Evolutionary conservation across 1,140 invertebrate species (phyloP).

Genomic region (Lethocerus indicus): DNA sequence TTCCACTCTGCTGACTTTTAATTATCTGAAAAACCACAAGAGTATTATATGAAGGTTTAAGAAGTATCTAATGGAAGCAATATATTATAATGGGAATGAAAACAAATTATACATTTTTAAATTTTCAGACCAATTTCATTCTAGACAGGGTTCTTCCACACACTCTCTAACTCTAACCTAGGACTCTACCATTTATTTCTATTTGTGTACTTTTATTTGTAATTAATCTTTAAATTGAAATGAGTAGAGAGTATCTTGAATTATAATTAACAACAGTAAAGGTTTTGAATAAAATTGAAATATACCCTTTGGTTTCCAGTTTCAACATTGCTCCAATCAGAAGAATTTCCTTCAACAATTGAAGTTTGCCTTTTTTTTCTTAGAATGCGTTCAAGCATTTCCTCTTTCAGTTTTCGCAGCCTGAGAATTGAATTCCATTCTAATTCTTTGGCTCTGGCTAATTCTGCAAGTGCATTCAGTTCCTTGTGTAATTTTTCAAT

Average conservation of each 20-base stretch:
- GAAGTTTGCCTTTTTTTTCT: constrained; percentile 29
- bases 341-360: not conserved
- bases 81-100: too few relatives aligned
- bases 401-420: constrained; percentile 64
- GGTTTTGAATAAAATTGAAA: not conserved
- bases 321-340: not conserved
- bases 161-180: not conserved
- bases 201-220: not conserved
- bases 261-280: not conserved
- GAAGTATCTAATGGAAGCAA: too few relatives aligned
- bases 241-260: not conserved
- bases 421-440: constrained; percentile 67
- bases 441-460: constrained; percentile 55
- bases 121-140: too few relatives aligned
- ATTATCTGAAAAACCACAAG: not conserved
- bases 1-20: not conserved
- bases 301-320: not conserved
- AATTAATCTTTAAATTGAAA: not conserved
- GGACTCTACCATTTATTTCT: not conserved
- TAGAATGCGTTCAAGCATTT: constrained; percentile 46
- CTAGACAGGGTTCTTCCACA: too few relatives aligned
- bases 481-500: constrained; percentile 38
- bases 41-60: too few relatives aligned
- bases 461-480: constrained; percentile 43
- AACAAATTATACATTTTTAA: too few relatives aligned